Evolutionary conservation across 1,140 invertebrate genomes (phyloP).

Genomic region (Drosophila willistoni): DNA sequence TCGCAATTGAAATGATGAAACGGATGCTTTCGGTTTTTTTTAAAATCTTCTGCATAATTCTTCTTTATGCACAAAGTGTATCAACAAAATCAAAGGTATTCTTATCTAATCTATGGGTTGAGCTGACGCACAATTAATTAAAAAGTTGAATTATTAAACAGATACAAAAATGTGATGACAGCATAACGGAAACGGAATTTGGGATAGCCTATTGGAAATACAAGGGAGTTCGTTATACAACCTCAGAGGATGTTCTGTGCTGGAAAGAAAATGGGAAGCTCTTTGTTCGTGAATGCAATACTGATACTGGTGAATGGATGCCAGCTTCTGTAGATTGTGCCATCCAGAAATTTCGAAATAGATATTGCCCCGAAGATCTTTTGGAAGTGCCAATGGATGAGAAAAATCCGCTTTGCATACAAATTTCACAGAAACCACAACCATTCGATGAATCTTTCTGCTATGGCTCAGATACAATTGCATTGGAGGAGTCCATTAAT

Average conservation of each 20-base stretch:
- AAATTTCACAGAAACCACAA: conserved; percentile 39
- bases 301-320: conserved; percentile 31
- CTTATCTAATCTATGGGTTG: background rate
- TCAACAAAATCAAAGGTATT: conserved; percentile 28
- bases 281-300: conserved; percentile 47
- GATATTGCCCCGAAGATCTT: conserved; percentile 52
- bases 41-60: conserved; percentile 2
- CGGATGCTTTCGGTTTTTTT: background rate
- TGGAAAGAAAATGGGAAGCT: conserved; percentile 31
- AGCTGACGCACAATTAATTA: background rate
- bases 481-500: background rate
- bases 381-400: conserved; percentile 40
- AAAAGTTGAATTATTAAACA: conserved; percentile 10
- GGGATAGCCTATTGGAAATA: conserved; percentile 42
- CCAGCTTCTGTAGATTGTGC: conserved; percentile 37
- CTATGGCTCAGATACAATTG: conserved; percentile 59
- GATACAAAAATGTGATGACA: conserved; percentile 45
- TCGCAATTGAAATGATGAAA: conserved; percentile 11
- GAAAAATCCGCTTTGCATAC: conserved; percentile 36
- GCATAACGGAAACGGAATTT: conserved; percentile 4
- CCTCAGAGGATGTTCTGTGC: conserved; percentile 42
- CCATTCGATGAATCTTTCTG: conserved; percentile 61
- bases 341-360: conserved; percentile 8
- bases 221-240: conserved; percentile 36
- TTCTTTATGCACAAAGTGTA: background rate